A percentile compares a stretch with the other conserved stretches of the same genome.
Conservation (phyloP, 2,113 vertebrate genomes). For the Delphinus delphis region DNA sequence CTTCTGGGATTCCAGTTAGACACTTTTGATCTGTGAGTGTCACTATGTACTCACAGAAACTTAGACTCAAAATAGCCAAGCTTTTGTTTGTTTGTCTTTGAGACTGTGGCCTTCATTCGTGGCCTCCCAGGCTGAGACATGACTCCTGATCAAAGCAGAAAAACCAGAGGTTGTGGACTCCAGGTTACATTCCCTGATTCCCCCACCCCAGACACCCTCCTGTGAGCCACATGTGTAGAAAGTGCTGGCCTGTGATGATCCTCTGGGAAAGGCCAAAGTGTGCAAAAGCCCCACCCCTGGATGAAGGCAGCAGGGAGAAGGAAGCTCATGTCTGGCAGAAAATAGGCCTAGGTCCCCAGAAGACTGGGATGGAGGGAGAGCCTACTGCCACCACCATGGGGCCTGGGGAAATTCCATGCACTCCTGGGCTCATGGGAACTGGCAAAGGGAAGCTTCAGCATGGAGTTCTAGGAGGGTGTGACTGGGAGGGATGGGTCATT, state of each 20-base stretch:
- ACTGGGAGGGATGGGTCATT: not conserved
- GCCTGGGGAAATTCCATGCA: not conserved
- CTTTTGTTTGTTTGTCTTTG: not conserved
- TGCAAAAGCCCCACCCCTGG: not conserved
- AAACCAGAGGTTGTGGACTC: not conserved
- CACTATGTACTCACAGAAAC: not conserved
- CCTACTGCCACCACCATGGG: not conserved
- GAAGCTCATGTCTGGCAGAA: not conserved
- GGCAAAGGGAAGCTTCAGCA: not conserved
- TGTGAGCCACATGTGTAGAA: not conserved
- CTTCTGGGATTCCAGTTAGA: not conserved
- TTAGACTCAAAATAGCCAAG: not conserved
- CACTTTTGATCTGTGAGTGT: not conserved
- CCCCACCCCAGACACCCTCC: not conserved
- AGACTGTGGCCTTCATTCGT: not conserved
- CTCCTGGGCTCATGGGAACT: not conserved
- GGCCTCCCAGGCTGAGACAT: not conserved
- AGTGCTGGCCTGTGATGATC: fast-evolving
- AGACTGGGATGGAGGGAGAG: not conserved
- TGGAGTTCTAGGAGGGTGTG: not conserved
- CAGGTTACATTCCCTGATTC: not conserved
- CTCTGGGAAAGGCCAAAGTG: not conserved
- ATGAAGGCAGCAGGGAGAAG: not conserved
- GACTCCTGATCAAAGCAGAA: not conserved
- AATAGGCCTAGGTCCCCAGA: not conserved